These are phyloP conservation scores for Charina bottae DNA, from an alignment of 2,113 vertebrate species.

Conservation along the genomic window DNA sequence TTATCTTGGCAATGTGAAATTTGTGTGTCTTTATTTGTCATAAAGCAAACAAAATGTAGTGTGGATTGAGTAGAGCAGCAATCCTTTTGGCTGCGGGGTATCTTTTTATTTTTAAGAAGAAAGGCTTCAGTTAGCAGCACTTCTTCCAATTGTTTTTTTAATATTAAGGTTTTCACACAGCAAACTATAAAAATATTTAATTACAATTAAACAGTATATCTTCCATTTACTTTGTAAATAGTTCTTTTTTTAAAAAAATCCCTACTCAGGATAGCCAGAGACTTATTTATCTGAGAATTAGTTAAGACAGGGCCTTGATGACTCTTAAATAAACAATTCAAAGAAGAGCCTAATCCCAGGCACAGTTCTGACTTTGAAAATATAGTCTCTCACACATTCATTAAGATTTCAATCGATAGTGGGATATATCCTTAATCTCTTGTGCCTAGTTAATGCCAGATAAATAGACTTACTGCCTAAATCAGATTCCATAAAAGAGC, in stretches of 20 bases:
- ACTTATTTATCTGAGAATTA: constrained; percentile 8
- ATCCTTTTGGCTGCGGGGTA: background rate
- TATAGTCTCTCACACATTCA: constrained; percentile 13
- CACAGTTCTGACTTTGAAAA: constrained; percentile 16
- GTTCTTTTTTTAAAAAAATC: constrained; percentile 1
- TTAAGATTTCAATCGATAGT: constrained; percentile 59
- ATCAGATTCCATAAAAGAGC: constrained; percentile 76
- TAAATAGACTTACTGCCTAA: constrained; percentile 65
- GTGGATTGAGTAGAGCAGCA: background rate
- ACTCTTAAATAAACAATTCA: constrained; percentile 31
- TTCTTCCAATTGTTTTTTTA: background rate
- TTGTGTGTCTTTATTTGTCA: background rate
- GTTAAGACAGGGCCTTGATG: constrained; percentile 18
- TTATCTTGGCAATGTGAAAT: background rate
- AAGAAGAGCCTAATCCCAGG: constrained; percentile 4
- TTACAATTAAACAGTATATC: background rate
- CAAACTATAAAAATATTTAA: background rate
- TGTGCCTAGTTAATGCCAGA: constrained; percentile 80
- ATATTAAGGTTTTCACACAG: background rate
- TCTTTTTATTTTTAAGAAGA: background rate
- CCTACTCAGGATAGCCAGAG: background rate
- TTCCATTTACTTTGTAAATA: background rate
- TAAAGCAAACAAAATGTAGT: background rate
- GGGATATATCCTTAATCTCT: constrained; percentile 61
- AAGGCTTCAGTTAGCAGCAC: background rate